Conservation (phyloP, 1,140 invertebrate species). For the Hirudo medicinalis region DNA sequence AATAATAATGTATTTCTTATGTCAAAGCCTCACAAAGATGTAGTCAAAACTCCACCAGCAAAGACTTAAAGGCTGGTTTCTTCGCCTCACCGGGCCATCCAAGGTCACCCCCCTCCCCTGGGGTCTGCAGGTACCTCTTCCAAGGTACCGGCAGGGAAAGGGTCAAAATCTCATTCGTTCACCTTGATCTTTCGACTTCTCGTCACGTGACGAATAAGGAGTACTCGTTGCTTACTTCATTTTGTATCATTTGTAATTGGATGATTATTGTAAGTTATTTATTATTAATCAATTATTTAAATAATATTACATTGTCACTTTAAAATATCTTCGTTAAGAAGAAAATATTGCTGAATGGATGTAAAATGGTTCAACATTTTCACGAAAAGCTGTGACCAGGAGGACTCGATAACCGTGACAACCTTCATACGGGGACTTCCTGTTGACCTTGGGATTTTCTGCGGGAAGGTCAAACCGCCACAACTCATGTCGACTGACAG, state of each 20-base stretch:
- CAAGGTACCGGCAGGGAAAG: slow-evolving; percentile 64
- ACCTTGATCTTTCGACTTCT: slow-evolving; percentile 38
- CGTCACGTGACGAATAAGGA: slow-evolving; percentile 40
- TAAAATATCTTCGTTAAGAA: background rate
- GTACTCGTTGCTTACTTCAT: background rate
- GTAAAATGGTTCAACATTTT: slow-evolving; percentile 27
- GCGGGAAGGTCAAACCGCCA: slow-evolving; percentile 59
- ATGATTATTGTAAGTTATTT: background rate
- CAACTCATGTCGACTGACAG: slow-evolving; percentile 79
- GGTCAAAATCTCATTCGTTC: slow-evolving; percentile 63
- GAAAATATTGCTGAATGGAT: background rate
- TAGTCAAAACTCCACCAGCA: slow-evolving; percentile 45
- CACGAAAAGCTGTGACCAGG: slow-evolving; percentile 57
- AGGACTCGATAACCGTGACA: slow-evolving; percentile 62
- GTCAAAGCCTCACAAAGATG: slow-evolving; percentile 24
- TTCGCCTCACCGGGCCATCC: slow-evolving; percentile 81
- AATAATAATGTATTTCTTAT: background rate
- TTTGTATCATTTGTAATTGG: background rate
- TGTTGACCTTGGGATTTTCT: slow-evolving; percentile 68
- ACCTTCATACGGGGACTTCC: slow-evolving; percentile 61
- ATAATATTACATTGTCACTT: background rate
- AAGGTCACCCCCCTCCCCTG: slow-evolving; percentile 59
- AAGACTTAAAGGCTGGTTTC: slow-evolving; percentile 57
- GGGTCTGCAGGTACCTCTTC: slow-evolving; percentile 79
- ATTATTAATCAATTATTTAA: background rate